A percentile compares a stretch with the other conserved stretches of the same genome.
Evolutionary conservation across 35 echinoderm and acorn worm genomes (phyloP).

Genomic region (Diadema setosum): DNA sequence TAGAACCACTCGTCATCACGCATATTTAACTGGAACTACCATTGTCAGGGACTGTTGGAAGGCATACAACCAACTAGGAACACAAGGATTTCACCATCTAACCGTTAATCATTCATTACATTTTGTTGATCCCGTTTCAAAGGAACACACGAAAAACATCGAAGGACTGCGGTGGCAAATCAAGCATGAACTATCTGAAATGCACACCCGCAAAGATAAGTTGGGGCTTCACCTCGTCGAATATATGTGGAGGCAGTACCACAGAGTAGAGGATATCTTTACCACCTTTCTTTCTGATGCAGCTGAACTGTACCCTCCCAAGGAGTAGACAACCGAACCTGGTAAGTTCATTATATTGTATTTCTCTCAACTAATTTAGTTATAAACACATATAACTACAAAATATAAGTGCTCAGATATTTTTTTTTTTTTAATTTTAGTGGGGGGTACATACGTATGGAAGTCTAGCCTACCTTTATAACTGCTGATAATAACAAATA

Average conservation of each 20-base stretch:
- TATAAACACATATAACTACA: too few species aligned
- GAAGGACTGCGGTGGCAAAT: not conserved
- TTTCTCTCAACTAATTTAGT: too few species aligned
- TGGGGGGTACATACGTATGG: too few species aligned
- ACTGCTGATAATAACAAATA: too few species aligned
- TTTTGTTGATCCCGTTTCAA: not conserved
- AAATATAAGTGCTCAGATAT: too few species aligned
- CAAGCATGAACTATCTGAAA: not conserved
- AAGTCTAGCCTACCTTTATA: too few species aligned
- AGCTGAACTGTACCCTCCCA: too few species aligned
- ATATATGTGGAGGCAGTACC: not conserved
- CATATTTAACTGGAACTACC: constrained; percentile 19
- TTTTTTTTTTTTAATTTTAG: too few species aligned
- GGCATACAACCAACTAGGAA: not conserved
- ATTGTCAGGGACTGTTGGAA: constrained; percentile 64
- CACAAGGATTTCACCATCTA: not conserved
- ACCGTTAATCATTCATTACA: not conserved
- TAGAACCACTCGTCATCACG: not conserved
- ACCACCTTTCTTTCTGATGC: too few species aligned
- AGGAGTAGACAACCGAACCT: too few species aligned
- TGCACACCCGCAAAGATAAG: not conserved
- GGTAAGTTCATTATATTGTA: too few species aligned
- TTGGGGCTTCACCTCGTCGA: not conserved
- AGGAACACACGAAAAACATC: not conserved
- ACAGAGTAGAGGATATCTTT: too few species aligned